Base-by-base conservation (phyloP, 2,113 vertebrate genomes). In the Leptobrachium leishanense region DNA sequence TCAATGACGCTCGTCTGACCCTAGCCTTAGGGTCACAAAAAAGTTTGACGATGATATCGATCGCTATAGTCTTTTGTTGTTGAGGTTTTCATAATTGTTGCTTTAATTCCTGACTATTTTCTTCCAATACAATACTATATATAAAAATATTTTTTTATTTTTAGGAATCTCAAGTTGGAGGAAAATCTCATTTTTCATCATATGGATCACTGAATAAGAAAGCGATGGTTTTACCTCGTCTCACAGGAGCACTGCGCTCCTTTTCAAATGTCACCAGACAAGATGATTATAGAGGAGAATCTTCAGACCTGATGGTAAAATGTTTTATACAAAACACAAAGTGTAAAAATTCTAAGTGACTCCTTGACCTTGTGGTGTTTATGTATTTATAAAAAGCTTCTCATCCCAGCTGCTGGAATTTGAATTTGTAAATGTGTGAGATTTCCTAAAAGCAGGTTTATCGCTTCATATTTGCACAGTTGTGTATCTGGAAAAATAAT, bases 231-330 rank as follows among this genome's bases (percentile, higher is more conserved):
- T 94, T 97, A 88, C 97, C 97, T 77, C 93, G 97, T 65, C 95
- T 99, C 85, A 99, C 97, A 12, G 95, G 95, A 77, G 95, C 96
- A 7, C 89, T 98, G 82, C 95, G 97, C 85, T 98, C 96, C 81
- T 98, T 99, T 90, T 98, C 97, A 89, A 95, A 91, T 85, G 95
- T 99, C 92, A 95, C 94, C 91, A 97, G 92, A 86, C 94, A 94
- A 86, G 95, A 98, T 72, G 93, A 97, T 90, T 89, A 91, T 68
- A 88, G 83, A 67, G 92, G 92, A 71, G 92, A 95, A 83, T 88
- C 92, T 44, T 90, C 84, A 89, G 95, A 98, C 83, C 90, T 99
- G 82, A 95, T 88, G 95, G 97, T 95, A 92, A 92, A 87, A 71
- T 68, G 65, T 76, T 82, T 85, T 81, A 82, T 53, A 74, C 80